Evolutionary conservation across 2,888 invertebrate species (phyloP).

Genomic region (Morinoia aosen): DNA sequence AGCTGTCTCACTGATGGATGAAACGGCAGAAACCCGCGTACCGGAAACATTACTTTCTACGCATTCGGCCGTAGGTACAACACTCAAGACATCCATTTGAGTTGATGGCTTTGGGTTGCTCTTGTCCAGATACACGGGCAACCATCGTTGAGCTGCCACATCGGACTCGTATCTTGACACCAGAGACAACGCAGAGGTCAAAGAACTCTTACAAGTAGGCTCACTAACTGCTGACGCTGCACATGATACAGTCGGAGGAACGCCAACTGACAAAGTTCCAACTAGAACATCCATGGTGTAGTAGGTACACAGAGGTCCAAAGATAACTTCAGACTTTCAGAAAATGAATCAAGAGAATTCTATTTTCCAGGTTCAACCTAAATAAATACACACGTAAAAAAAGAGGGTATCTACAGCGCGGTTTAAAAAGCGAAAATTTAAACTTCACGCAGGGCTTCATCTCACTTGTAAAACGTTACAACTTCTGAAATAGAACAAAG

Average conservation of each 20-base stretch:
- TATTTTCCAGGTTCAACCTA: not conserved
- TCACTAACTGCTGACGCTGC: not conserved
- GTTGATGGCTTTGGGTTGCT: not conserved
- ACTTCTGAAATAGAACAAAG: not conserved
- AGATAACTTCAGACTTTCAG: not conserved
- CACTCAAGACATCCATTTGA: not conserved
- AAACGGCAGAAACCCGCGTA: not conserved
- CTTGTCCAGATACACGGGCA: not conserved
- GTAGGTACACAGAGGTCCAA: not conserved
- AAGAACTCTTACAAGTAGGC: not conserved
- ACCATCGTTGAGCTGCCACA: slow-evolving; percentile 10
- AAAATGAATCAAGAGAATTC: not conserved
- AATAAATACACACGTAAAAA: not conserved
- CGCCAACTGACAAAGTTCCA: not conserved
- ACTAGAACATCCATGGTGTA: not conserved
- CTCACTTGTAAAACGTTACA: not conserved
- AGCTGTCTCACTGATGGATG: not conserved
- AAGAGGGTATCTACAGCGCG: not conserved
- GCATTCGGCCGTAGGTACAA: not conserved
- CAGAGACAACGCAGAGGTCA: not conserved
- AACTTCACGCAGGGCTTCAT: not conserved
- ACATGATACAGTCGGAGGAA: not conserved
- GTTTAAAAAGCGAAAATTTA: not conserved
- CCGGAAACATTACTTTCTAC: not conserved
- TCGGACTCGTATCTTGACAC: slow-evolving; percentile 23